Percentiles rank a stretch among this genome's conserved stretches.
These are phyloP conservation scores for Drosophila tripunctata DNA, from an alignment of 2,888 invertebrate species.

Conservation along the genomic window DNA sequence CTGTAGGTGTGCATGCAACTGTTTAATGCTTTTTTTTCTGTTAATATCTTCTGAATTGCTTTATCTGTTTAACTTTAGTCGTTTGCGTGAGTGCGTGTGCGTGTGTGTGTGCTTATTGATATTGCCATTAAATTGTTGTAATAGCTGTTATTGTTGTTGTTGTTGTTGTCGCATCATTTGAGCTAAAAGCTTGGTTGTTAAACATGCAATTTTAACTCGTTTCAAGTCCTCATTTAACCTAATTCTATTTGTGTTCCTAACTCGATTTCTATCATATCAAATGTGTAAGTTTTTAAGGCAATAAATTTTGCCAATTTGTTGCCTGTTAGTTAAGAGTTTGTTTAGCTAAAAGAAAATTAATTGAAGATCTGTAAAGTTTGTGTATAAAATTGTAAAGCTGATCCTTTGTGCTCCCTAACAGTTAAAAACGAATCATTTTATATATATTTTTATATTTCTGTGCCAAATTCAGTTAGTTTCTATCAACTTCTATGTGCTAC, in stretches of 20 bases:
- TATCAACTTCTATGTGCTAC: too few species aligned
- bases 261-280: background rate
- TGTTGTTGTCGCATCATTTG: constrained; percentile 8
- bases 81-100: constrained; percentile 2
- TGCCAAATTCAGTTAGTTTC: too few species aligned
- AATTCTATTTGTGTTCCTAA: background rate
- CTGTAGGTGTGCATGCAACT: constrained; percentile 58
- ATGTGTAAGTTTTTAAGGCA: background rate
- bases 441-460: too few species aligned
- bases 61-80: constrained; percentile 36
- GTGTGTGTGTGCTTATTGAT: constrained; percentile 33
- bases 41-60: constrained; percentile 37
- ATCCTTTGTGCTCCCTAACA: too few species aligned
- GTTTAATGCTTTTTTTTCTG: constrained; percentile 50
- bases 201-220: constrained; percentile 1
- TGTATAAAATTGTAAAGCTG: too few species aligned
- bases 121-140: constrained; percentile 26
- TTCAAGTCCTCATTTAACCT: too few species aligned
- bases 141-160: constrained; percentile 9
- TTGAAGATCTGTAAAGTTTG: too few species aligned
- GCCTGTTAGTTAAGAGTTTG: background rate
- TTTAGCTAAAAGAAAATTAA: too few species aligned
- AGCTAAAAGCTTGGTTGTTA: background rate
- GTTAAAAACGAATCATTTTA: too few species aligned
- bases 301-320: too few species aligned